Evolutionary conservation across 1,140 invertebrate genomes (phyloP).

Genomic region (Drosophila rhopaloa): DNA sequence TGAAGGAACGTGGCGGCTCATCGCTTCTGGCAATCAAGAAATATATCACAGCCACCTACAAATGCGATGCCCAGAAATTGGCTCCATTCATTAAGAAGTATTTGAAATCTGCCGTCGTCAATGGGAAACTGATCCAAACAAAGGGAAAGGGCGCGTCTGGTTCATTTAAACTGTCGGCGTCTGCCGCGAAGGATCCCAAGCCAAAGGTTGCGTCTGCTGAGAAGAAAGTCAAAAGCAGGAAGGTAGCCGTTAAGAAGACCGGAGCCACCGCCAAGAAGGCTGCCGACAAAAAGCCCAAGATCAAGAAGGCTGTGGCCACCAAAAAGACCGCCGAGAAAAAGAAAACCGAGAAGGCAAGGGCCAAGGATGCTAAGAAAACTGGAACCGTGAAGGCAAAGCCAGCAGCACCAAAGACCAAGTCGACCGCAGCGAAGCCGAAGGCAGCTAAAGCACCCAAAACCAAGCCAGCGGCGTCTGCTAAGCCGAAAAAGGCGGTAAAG

Average conservation of each 20-base stretch:
- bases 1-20: conserved; percentile 87
- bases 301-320: conserved; percentile 35
- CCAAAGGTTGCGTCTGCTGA: too few relatives aligned
- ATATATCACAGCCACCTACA: neutral
- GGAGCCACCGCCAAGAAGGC: conserved; percentile 44
- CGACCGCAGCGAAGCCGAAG: conserved; percentile 23
- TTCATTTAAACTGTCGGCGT: neutral
- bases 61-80: neutral
- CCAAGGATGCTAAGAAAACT: conserved; percentile 20
- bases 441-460: conserved; percentile 13
- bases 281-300: conserved; percentile 28
- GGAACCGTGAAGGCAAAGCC: conserved; percentile 29
- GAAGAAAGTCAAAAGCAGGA: too few relatives aligned
- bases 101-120: neutral
- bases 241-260: conserved; percentile 6
- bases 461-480: conserved; percentile 15
- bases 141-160: neutral
- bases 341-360: conserved; percentile 43
- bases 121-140: conserved; percentile 36
- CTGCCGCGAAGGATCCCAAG: too few relatives aligned
- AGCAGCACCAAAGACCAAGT: conserved; percentile 29
- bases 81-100: neutral
- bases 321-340: conserved; percentile 53
- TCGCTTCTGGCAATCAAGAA: conserved; percentile 87
- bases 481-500: conserved; percentile 19